Evolutionary conservation across 2,888 invertebrate species (phyloP), one percentile per base, ranked within the genome.

Genomic region (Brachyptera risi): DNA sequence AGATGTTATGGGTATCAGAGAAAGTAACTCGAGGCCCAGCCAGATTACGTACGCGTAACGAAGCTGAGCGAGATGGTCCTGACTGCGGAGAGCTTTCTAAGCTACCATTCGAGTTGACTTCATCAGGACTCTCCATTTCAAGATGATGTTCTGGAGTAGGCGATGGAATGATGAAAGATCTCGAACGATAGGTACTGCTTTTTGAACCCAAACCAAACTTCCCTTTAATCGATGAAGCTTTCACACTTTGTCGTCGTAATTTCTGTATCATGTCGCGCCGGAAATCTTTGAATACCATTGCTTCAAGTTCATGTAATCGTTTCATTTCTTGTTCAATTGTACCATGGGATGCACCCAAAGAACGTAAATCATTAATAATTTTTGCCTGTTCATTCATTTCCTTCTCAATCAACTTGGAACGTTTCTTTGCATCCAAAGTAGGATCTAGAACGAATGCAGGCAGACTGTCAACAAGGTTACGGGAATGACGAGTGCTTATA

Each of bases 351-450:
- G 96, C 96, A 0, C 96, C 95, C 44, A 92, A 78, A 3, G 90
- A 87, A 68, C 90, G 83, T 66, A 98, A 78, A 75, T 96, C 96
- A 73, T 92, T 94, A 64, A 98, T 95, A 59, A 95, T 90, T 78
- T 93, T 93, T 11, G 96, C 90, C 74, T 97, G 96, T 74, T 97
- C 96, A 72, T 93, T 94, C 94, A 99, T 96, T 78, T 96, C 96
- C 72, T 92, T 90, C 76, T 97, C 96, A 69, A 96, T 92, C 65
- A 96, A 82, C 71, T 92, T 89, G n/a, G 94, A 92, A 11, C 96
- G 83, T 71, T 90, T 87, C 71, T 87, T 87, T 13, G 91, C 86
- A 72, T 90, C 91, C 47, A 90, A 79, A 5, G 83, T 83, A 13
- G 87, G 83, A 78, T 92, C 92, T 70, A 90, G 88, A 58, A 91